These are phyloP conservation scores for Beris chalybata DNA, from an alignment of 2,888 invertebrate species.

Conservation along the genomic window DNA sequence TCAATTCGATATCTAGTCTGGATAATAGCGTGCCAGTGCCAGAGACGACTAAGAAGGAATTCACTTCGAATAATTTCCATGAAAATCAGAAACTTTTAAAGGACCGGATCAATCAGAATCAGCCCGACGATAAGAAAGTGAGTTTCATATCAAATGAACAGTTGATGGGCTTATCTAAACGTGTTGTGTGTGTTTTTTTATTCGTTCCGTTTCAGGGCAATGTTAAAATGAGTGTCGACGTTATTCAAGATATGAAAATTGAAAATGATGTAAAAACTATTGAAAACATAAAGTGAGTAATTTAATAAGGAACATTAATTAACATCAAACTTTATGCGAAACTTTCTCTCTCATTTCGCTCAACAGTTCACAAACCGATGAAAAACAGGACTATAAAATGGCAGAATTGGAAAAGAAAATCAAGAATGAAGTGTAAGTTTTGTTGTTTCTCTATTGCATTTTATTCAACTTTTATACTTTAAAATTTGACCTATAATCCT, in stretches of 20 bases:
- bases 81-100: constrained; percentile 24
- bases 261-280: constrained; percentile 55
- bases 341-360: constrained; percentile 4
- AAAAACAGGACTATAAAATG: constrained; percentile 54
- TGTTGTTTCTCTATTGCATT: background rate
- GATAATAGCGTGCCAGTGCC: constrained; percentile 5
- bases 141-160: constrained; percentile 1
- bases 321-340: no score
- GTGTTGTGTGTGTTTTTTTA: constrained; percentile 20
- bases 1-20: background rate
- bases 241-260: constrained; percentile 50
- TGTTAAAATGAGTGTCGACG: constrained; percentile 57
- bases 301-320: no score
- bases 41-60: constrained; percentile 2
- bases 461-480: background rate
- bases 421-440: constrained; percentile 55
- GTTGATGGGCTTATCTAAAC: background rate
- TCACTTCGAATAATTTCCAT: constrained; percentile 1
- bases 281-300: constrained; percentile 52
- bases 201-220: constrained; percentile 45
- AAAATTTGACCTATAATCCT: constrained; percentile 8
- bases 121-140: constrained; percentile 24
- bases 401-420: constrained; percentile 56
- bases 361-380: constrained; percentile 48
- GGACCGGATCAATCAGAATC: constrained; percentile 19